Base-by-base conservation (phyloP, 2,797 vertebrate species). In the Hypotaenidia okinawae region DNA sequence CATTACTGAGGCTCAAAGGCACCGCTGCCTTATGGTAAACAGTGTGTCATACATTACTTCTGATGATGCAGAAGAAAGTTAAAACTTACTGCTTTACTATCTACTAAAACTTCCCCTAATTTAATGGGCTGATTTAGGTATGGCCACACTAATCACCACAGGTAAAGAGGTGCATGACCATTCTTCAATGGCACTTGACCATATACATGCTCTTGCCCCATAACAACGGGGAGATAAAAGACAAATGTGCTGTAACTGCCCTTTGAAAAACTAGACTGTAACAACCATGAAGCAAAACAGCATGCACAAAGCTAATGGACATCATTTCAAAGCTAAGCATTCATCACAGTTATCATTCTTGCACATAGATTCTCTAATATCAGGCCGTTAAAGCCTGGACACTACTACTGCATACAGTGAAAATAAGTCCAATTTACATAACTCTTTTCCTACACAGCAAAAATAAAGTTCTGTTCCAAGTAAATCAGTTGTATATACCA, bases 141-240 rank as follows among this genome's bases (percentile, higher is more conserved):
- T 11, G 16, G 24, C 28, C 80, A 58, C 14, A 37, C 28, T 66
- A 61, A 70, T 30, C 22, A 78, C 25, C 16, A 58, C 30, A 43
- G 11, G 28, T 52, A 14, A 72, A 66, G 19, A 59, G 10, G 7
- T 13, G 10, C 30, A 30, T 2, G 10, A 32, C 30, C 78, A 30
- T 45, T 82, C 43, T 68, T 45, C 75, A 85, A 0, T 1, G 51
- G 70, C 39, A 61, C 28, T 13, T 37, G 35, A 62, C n/a, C 25
- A 33, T 5, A 62, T 5, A 13, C 0, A 2, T 11, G 16, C 11
- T 45, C 30, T 32, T 57, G 52, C 2, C 12, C 21, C 32, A 58
- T 5, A 45, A 33, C 22, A 51, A 61, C 61, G 11, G 18, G 16
- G 21, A 73, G 10, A 75, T 0, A 76, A 52, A 78, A 62, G 72